Evolutionary conservation across 30 jellyfish, hydroid and myxozoan species (phyloP).

Genomic region (Aurelia aurita complex sp. Pacific): DNA sequence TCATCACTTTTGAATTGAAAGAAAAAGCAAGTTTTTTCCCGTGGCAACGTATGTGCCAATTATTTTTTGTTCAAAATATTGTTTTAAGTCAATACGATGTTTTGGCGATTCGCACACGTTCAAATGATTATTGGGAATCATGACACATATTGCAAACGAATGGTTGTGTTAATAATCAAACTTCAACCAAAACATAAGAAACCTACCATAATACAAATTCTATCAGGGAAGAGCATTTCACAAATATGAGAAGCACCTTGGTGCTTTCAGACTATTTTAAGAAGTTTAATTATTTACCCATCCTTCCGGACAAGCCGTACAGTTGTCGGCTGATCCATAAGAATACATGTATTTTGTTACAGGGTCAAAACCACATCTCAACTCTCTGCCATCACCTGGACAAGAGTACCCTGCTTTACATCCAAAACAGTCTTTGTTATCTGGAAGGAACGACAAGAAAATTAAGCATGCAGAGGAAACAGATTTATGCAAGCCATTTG

Average conservation of each 20-base stretch:
- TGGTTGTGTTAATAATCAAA: too few species aligned
- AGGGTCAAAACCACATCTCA: conserved; percentile 70
- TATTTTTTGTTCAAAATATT: too few species aligned
- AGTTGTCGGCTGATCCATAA: conserved; percentile 75
- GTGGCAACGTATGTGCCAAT: too few species aligned
- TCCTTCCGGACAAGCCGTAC: conserved; percentile 89
- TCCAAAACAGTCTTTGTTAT: conserved; percentile 79
- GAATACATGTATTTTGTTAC: conserved; percentile 79
- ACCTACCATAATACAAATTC: not conserved
- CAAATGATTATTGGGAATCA: too few species aligned
- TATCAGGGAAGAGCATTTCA: not conserved
- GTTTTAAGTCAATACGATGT: too few species aligned
- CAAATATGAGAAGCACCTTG: not conserved
- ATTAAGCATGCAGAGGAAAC: too few species aligned
- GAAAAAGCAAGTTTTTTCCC: too few species aligned
- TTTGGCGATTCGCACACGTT: too few species aligned
- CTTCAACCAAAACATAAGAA: not conserved
- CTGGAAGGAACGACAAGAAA: conserved; percentile 16
- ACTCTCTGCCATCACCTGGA: conserved; percentile 88
- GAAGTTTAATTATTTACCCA: conserved; percentile 55
- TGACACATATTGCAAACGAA: too few species aligned
- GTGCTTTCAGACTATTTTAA: not conserved
- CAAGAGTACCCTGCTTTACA: conserved; percentile 88
- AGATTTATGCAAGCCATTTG: too few species aligned
- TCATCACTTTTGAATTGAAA: too few species aligned